phyloP scores from a whole-genome alignment of 2,113 vertebrate genomes.

The Chloropsis cyanopogon region DNA sequence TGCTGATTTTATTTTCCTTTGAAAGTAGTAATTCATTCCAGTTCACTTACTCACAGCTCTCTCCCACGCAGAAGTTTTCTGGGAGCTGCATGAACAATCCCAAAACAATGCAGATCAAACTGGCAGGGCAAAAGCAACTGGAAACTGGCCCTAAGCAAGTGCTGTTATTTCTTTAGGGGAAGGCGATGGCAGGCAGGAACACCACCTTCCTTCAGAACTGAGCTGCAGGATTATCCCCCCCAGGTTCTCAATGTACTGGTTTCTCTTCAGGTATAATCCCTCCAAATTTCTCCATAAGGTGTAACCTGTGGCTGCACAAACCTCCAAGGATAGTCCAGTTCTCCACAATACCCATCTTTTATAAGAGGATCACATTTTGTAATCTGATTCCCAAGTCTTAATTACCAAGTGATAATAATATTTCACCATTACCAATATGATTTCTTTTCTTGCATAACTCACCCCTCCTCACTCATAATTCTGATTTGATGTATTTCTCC shows the following conservation, averaged over 20 bases:
- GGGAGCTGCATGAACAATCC: background rate
- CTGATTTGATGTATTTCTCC: background rate
- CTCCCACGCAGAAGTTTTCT: background rate
- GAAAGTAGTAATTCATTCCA: constrained; percentile 14
- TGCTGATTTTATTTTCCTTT: background rate
- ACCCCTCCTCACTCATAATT: background rate
- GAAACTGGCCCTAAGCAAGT: background rate
- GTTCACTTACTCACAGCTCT: background rate
- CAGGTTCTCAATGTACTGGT: background rate
- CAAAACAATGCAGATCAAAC: background rate
- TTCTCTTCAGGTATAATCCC: background rate
- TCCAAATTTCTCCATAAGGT: background rate
- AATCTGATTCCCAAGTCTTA: background rate
- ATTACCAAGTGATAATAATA: background rate
- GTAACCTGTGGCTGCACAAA: background rate
- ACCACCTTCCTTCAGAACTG: background rate
- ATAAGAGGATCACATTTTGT: background rate
- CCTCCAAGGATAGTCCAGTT: background rate
- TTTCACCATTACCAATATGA: background rate
- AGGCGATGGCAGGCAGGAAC: background rate
- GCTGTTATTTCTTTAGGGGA: background rate
- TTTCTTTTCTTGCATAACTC: background rate
- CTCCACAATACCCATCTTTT: background rate
- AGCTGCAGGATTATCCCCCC: background rate
- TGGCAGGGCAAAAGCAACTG: background rate